These are phyloP conservation scores for Anguilla rostrata DNA, from an alignment of 2,113 vertebrate genomes.

Conservation along the genomic window DNA sequence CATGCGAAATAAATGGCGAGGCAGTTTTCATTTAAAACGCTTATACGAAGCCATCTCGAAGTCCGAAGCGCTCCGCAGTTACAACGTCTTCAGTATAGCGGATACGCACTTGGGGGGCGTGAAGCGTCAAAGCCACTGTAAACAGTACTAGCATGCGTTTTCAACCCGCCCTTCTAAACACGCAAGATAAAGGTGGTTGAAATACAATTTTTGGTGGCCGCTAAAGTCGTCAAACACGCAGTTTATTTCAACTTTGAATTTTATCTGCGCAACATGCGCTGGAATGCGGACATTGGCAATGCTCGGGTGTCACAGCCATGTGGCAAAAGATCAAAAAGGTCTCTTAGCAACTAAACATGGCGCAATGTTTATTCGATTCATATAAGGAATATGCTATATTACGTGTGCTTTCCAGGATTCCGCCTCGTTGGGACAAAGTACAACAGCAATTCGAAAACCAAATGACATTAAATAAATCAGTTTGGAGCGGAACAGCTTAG, in stretches of 20 bases:
- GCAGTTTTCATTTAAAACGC: not conserved
- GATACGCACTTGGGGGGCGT: constrained; percentile 38
- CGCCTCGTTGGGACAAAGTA: not conserved
- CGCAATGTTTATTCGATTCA: constrained; percentile 22
- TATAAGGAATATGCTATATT: not conserved
- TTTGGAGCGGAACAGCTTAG: not conserved
- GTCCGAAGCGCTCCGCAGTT: not conserved
- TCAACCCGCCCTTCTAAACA: not conserved
- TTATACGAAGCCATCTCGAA: not conserved
- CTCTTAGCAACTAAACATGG: constrained; percentile 47
- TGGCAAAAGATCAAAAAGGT: constrained; percentile 53
- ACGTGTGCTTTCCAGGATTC: not conserved
- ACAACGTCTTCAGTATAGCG: constrained; percentile 25
- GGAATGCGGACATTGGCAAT: constrained; percentile 79
- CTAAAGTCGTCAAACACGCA: constrained; percentile 40
- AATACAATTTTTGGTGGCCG: not conserved
- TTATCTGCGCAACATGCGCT: constrained; percentile 81
- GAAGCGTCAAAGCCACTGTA: constrained; percentile 13
- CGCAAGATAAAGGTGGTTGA: not conserved
- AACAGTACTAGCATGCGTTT: not conserved
- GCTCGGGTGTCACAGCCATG: constrained; percentile 46
- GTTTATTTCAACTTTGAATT: constrained; percentile 79
- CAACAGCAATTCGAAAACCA: not conserved
- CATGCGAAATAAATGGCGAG: not conserved
- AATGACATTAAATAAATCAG: not conserved